Conservation (phyloP, 2,888 invertebrate genomes). For the Hydriomena furcata region DNA sequence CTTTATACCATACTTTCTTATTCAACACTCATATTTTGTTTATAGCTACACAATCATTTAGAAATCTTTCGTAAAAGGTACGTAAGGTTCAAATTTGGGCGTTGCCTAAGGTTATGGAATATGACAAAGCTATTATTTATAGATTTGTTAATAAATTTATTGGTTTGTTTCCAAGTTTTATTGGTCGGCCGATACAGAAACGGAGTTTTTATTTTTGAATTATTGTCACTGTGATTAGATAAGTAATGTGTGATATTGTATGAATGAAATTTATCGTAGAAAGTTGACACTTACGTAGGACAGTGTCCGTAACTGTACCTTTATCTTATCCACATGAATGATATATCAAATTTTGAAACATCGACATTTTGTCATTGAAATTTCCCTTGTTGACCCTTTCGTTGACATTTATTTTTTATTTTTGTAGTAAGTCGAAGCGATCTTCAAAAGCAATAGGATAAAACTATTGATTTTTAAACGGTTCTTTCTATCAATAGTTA, state of each 20-base stretch:
- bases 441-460: no score
- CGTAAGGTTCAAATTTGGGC: constrained; percentile 35
- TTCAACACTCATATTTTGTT: constrained; percentile 64
- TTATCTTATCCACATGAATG: constrained; percentile 5
- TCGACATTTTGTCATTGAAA: constrained; percentile 13
- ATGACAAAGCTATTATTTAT: constrained; percentile 60
- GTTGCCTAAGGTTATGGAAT: constrained; percentile 18
- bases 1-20: constrained; percentile 54
- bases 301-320: constrained; percentile 9
- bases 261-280: constrained; percentile 51
- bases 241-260: constrained; percentile 46
- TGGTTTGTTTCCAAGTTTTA: constrained; percentile 60
- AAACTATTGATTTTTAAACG: no score
- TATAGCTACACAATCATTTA: constrained; percentile 29
- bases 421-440: no score
- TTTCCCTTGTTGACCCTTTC: no score
- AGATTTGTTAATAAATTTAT: constrained; percentile 77
- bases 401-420: no score
- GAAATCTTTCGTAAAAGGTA: constrained; percentile 18
- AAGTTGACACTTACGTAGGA: constrained; percentile 35
- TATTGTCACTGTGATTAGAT: constrained; percentile 54
- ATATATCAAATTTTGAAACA: constrained; percentile 2
- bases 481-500: no score
- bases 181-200: constrained; percentile 56
- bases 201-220: constrained; percentile 37